Conservation (phyloP, 1,140 invertebrate species). For the Lethocerus indicus region DNA sequence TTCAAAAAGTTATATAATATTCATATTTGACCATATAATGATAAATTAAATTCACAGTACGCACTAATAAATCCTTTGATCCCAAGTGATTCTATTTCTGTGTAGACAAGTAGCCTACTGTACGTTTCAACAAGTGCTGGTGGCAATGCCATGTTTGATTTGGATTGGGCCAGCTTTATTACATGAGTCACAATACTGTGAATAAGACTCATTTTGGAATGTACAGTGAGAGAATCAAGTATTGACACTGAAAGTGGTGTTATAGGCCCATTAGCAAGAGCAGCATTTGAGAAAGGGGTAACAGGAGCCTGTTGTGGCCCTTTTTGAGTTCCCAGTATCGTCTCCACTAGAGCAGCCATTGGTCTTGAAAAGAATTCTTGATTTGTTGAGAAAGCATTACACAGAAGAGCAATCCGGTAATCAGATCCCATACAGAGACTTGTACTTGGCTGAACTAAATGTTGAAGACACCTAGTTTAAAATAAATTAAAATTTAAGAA, state of each 20-base stretch:
- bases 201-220: slow-evolving; percentile 94
- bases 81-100: slow-evolving; percentile 90
- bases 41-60: slow-evolving; percentile 22
- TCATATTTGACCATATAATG: background rate
- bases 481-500: background rate
- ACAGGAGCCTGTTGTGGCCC: slow-evolving; percentile 18
- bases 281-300: slow-evolving; percentile 28
- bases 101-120: slow-evolving; percentile 80
- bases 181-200: slow-evolving; percentile 83
- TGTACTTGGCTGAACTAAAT: slow-evolving; percentile 49
- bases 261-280: slow-evolving; percentile 40
- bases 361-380: slow-evolving; percentile 68
- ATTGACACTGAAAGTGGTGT: slow-evolving; percentile 82
- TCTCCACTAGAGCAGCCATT: slow-evolving; percentile 77
- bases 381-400: slow-evolving; percentile 87
- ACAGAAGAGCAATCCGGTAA: slow-evolving; percentile 77
- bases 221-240: slow-evolving; percentile 77
- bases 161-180: slow-evolving; percentile 71
- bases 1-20: slow-evolving; percentile 11
- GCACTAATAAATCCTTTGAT: slow-evolving; percentile 93
- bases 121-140: slow-evolving; percentile 92
- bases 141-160: slow-evolving; percentile 60
- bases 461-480: slow-evolving; percentile 53
- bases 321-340: slow-evolving; percentile 45
- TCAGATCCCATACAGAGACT: slow-evolving; percentile 51